These are phyloP conservation scores for Chalcis sispes DNA, from an alignment of 2,888 invertebrate species.

Conservation along the genomic window DNA sequence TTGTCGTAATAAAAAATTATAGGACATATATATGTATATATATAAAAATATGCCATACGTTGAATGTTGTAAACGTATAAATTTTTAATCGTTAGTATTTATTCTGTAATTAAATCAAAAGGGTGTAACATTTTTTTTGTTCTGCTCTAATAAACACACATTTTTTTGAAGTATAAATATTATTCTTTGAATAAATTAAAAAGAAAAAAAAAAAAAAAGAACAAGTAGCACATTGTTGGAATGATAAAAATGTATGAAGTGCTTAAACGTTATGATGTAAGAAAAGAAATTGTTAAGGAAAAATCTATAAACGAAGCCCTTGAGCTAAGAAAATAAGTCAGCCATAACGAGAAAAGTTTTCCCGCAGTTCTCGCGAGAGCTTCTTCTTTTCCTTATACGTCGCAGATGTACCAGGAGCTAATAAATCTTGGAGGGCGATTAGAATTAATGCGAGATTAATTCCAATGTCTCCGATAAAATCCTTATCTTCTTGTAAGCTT, in stretches of 20 bases:
- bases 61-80: too few relatives aligned
- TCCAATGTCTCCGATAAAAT: slow-evolving; percentile 65
- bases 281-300: slow-evolving; percentile 42
- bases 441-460: slow-evolving; percentile 67
- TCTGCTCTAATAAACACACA: too few relatives aligned
- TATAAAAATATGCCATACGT: too few relatives aligned
- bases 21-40: too few relatives aligned
- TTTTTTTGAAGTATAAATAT: too few relatives aligned
- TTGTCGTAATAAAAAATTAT: too few relatives aligned
- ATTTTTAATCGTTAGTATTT: too few relatives aligned
- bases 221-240: not conserved
- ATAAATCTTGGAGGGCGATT: slow-evolving; percentile 64
- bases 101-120: too few relatives aligned
- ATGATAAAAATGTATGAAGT: slow-evolving; percentile 15
- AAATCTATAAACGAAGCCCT: slow-evolving; percentile 49
- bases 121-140: too few relatives aligned
- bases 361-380: slow-evolving; percentile 23
- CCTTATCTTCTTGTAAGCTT: slow-evolving; percentile 55
- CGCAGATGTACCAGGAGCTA: slow-evolving; percentile 61
- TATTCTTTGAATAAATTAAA: too few relatives aligned
- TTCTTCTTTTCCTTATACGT: slow-evolving; percentile 53
- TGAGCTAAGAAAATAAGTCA: slow-evolving; percentile 45
- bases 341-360: slow-evolving; percentile 56
- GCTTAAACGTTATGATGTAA: slow-evolving; percentile 28
- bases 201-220: too few relatives aligned